phyloP scores from a whole-genome alignment of 1,140 invertebrate species.

The Rhagoletis zephyria region DNA sequence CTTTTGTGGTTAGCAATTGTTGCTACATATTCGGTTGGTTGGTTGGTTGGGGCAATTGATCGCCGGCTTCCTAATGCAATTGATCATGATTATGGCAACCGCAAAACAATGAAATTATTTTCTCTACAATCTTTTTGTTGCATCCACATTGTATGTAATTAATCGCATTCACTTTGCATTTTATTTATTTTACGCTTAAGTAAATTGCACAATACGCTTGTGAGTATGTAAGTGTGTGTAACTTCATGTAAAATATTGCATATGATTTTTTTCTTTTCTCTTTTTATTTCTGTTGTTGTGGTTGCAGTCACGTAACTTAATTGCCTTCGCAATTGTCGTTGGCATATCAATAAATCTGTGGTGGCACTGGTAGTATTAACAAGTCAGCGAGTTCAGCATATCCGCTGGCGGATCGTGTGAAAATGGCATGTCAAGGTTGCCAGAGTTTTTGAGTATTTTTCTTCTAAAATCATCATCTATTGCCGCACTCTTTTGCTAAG shows the following conservation, averaged over 20 bases:
- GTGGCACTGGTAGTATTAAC: not conserved
- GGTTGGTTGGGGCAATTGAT: not conserved
- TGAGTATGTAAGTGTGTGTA: not conserved
- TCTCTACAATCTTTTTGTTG: not conserved
- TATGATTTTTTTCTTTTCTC: not conserved
- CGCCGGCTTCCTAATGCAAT: conserved; percentile 6
- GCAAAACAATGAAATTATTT: not conserved
- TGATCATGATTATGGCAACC: conserved; percentile 17
- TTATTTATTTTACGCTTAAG: not conserved
- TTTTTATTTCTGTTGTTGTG: not conserved
- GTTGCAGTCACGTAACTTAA: not conserved
- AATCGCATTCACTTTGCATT: not conserved
- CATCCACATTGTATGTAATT: not conserved
- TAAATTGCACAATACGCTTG: not conserved
- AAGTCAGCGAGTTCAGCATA: not conserved
- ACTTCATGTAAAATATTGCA: too few species aligned
- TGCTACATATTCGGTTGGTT: not conserved
- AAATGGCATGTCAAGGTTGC: not conserved
- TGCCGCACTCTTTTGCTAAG: too few species aligned
- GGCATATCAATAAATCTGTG: not conserved
- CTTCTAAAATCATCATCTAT: too few species aligned
- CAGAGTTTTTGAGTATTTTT: too few species aligned
- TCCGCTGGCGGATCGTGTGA: not conserved
- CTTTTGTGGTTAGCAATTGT: conserved; percentile 21
- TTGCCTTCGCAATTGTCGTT: not conserved